Conservation (phyloP, 2,113 vertebrate genomes). For the Rousettus leschenaultii region DNA sequence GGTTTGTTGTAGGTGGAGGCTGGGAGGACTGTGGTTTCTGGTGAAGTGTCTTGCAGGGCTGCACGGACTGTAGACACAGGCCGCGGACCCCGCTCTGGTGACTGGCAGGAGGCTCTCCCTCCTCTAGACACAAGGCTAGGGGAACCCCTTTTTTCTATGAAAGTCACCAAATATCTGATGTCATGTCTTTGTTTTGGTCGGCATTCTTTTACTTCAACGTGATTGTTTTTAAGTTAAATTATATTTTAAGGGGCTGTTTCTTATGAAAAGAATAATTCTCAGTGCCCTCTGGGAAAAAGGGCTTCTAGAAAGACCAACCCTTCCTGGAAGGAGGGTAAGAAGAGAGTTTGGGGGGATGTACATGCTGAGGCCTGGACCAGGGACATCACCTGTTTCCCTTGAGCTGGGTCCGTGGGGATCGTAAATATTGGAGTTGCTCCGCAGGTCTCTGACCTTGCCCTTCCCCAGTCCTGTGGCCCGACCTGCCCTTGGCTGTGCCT, state of each 20-base stretch:
- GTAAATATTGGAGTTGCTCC: neutral
- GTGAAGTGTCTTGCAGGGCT: neutral
- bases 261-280: neutral
- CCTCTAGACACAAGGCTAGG: neutral
- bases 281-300: neutral
- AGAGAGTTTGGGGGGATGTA: neutral
- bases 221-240: neutral
- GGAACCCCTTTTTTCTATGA: neutral
- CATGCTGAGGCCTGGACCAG: neutral
- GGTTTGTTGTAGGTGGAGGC: neutral
- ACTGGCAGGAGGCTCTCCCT: neutral
- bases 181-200: neutral
- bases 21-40: accelerated
- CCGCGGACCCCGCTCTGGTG: neutral
- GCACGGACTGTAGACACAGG: neutral
- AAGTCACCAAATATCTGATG: neutral
- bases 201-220: neutral
- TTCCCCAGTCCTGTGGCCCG: neutral
- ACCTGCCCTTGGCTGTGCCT: neutral
- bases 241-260: neutral
- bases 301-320: neutral
- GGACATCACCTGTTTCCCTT: neutral
- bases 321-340: neutral
- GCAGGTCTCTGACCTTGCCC: neutral
- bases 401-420: neutral